Conservation (phyloP, 2,888 invertebrate species). For the Choristoneura rosaceana region DNA sequence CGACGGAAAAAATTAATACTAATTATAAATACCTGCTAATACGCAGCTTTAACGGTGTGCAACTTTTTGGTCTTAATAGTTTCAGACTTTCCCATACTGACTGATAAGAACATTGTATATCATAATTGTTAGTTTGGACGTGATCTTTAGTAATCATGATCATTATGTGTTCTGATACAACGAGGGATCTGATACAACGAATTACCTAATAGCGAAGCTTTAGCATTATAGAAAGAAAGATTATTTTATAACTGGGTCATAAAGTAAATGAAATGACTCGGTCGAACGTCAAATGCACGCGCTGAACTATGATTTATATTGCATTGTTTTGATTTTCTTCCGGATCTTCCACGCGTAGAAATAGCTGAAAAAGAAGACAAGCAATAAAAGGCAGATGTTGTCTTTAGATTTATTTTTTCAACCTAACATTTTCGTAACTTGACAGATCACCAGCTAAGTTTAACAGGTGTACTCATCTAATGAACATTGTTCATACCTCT, state of each 20-base stretch:
- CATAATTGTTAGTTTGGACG: no score
- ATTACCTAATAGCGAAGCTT: neutral
- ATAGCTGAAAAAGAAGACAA: slow-evolving; percentile 42
- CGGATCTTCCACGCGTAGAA: slow-evolving; percentile 21
- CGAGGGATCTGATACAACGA: neutral
- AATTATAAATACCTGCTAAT: no score
- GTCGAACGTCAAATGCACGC: slow-evolving; percentile 25
- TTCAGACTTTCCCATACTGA: no score
- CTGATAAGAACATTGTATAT: no score
- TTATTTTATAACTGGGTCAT: neutral
- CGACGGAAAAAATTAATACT: no score
- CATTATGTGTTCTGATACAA: neutral
- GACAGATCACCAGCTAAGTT: slow-evolving; percentile 81
- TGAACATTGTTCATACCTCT: slow-evolving; percentile 84
- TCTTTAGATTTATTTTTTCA: slow-evolving; percentile 82
- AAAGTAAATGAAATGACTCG: slow-evolving; percentile 20
- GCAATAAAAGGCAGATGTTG: slow-evolving; percentile 67
- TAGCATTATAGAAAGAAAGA: neutral
- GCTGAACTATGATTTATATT: slow-evolving; percentile 23
- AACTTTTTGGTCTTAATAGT: no score
- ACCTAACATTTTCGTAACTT: slow-evolving; percentile 83
- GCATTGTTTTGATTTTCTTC: slow-evolving; percentile 15
- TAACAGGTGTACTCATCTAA: slow-evolving; percentile 82
- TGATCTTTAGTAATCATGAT: neutral
- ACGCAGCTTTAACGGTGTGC: no score